Evolutionary conservation across 2,113 vertebrate species (phyloP).

Genomic region (Condylura cristata): DNA sequence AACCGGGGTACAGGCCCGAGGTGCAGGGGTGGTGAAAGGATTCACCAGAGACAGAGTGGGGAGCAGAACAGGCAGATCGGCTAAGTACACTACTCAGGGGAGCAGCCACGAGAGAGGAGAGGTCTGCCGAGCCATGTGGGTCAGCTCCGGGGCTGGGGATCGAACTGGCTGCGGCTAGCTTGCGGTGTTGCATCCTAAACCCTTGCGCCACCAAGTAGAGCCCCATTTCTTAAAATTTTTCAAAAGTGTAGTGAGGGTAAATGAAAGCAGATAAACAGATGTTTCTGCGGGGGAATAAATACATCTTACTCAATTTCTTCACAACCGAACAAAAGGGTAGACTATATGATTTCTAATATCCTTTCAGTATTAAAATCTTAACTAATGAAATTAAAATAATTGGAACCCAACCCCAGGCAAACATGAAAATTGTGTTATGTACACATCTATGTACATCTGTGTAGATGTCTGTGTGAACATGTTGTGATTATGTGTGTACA

Average conservation of each 20-base stretch:
- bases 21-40: too few species aligned
- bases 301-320: not conserved
- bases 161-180: too few species aligned
- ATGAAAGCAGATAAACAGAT: not conserved
- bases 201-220: too few species aligned
- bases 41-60: too few species aligned
- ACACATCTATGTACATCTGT: not conserved
- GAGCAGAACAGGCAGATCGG: too few species aligned
- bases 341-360: not conserved
- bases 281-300: not conserved
- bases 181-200: too few species aligned
- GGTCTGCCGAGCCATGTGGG: too few species aligned
- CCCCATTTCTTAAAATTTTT: not conserved
- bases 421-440: not conserved
- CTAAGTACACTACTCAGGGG: too few species aligned
- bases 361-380: not conserved
- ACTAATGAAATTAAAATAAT: not conserved
- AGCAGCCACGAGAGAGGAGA: too few species aligned
- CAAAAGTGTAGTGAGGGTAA: not conserved
- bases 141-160: too few species aligned
- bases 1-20: too few species aligned
- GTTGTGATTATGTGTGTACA: too few species aligned
- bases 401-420: not conserved
- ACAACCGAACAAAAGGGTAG: not conserved
- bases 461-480: not conserved